Conservation (phyloP, 2,888 invertebrate species). For the Rambutsinella grinnellia region DNA sequence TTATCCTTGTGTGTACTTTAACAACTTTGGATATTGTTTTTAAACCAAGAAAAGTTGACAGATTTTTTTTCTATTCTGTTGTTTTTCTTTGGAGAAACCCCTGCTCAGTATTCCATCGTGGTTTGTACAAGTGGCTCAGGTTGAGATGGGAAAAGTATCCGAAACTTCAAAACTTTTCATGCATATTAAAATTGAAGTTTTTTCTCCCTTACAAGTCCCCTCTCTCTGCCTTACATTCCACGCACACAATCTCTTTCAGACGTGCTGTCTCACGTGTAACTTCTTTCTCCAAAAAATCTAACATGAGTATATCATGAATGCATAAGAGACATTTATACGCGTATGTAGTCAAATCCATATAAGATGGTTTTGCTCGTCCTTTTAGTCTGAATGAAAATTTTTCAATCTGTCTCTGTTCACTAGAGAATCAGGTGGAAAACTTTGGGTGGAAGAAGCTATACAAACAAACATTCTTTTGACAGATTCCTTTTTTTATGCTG, state of each 20-base stretch:
- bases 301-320: neutral
- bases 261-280: neutral
- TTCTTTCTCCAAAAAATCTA: neutral
- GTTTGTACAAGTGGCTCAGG: conserved; percentile 19
- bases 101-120: conserved; percentile 24
- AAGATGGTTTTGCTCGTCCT: neutral
- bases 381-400: neutral
- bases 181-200: conserved; percentile 39
- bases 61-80: conserved; percentile 20
- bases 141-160: conserved; percentile 10
- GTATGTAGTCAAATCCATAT: neutral
- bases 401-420: conserved; percentile 3
- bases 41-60: conserved; percentile 29
- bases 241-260: too few species aligned
- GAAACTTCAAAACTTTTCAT: conserved; percentile 30
- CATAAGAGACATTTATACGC: neutral
- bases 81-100: conserved; percentile 22
- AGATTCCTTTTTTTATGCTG: neutral
- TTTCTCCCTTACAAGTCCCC: neutral
- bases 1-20: conserved; percentile 21
- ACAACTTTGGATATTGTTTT: conserved; percentile 15
- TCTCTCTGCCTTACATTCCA: neutral
- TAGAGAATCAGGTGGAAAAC: neutral
- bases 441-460: neutral
- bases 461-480: neutral